A percentile compares a stretch with the other conserved stretches of the same genome.
Conservation (phyloP, 2,113 vertebrate genomes). For the Cacatua alba region DNA sequence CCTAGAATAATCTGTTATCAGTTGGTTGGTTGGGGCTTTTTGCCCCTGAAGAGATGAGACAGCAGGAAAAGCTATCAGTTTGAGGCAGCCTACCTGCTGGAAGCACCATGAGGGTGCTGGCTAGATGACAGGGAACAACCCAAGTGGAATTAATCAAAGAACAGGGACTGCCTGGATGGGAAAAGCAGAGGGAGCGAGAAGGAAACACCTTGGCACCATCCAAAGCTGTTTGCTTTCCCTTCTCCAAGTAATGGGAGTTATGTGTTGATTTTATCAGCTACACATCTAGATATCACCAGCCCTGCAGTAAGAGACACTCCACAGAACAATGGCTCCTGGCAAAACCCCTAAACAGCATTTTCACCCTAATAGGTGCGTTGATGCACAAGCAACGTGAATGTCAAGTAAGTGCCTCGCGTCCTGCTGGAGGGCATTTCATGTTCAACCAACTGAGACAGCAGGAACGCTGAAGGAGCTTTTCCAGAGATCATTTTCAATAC, state of each 20-base stretch:
- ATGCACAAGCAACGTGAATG: background rate
- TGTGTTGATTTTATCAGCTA: background rate
- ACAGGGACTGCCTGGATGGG: background rate
- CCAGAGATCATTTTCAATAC: background rate
- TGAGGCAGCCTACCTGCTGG: background rate
- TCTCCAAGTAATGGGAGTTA: background rate
- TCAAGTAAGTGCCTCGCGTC: accelerated
- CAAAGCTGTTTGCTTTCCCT: background rate
- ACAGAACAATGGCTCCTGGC: background rate
- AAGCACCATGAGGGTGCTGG: background rate
- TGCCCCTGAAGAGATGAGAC: background rate
- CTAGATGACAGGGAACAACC: background rate
- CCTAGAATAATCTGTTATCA: background rate
- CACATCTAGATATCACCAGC: background rate
- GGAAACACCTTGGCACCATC: background rate
- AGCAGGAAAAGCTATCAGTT: background rate
- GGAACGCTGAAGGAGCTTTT: background rate
- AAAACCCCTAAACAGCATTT: background rate
- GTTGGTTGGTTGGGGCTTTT: accelerated
- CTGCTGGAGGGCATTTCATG: background rate
- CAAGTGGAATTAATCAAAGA: background rate
- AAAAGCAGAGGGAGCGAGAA: background rate
- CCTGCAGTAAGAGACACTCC: background rate
- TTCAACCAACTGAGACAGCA: background rate
- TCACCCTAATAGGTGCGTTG: background rate